phyloP scores from a whole-genome alignment of 2,888 invertebrate species.

The Epistrophe grossulariae region DNA sequence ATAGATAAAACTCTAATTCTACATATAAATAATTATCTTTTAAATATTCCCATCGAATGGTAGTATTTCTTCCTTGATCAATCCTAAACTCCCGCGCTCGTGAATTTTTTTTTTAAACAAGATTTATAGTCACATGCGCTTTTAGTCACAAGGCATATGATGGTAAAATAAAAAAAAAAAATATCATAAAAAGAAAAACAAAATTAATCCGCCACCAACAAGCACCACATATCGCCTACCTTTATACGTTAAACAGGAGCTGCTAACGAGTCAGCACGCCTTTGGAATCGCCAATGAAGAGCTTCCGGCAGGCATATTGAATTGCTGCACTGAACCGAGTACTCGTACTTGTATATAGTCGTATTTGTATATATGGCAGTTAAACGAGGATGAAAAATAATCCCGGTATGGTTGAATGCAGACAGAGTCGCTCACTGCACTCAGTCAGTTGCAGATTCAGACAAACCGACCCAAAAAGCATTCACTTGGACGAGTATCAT shows the following conservation, averaged over 20 bases:
- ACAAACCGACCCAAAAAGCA: conserved; percentile 24
- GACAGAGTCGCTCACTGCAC: conserved; percentile 27
- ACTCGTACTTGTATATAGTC: not conserved
- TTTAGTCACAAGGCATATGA: conserved; percentile 32
- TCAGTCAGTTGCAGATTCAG: not conserved
- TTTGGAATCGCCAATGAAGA: conserved; percentile 70
- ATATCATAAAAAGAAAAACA: conserved; percentile 13
- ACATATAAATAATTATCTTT: not conserved
- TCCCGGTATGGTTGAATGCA: conserved; percentile 64
- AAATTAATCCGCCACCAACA: conserved; percentile 42
- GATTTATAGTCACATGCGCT: conserved; percentile 26
- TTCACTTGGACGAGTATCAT: conserved; percentile 44
- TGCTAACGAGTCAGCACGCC: conserved; percentile 68
- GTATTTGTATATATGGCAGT: conserved; percentile 2
- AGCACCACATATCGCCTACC: not conserved
- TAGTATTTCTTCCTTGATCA: not conserved
- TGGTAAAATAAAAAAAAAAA: conserved; percentile 18
- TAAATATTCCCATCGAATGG: not conserved
- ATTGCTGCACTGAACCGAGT: conserved; percentile 19
- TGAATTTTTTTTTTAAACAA: conserved; percentile 24
- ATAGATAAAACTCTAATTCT: not conserved
- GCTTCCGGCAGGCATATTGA: conserved; percentile 62
- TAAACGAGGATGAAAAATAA: conserved; percentile 73
- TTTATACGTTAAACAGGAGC: conserved; percentile 56
- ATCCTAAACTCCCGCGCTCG: conserved; percentile 8